A percentile compares a stretch with the other conserved stretches of the same genome.
These are phyloP conservation scores for Neodiprion fabricii DNA, from an alignment of 1,140 invertebrate genomes.

Conservation along the genomic window DNA sequence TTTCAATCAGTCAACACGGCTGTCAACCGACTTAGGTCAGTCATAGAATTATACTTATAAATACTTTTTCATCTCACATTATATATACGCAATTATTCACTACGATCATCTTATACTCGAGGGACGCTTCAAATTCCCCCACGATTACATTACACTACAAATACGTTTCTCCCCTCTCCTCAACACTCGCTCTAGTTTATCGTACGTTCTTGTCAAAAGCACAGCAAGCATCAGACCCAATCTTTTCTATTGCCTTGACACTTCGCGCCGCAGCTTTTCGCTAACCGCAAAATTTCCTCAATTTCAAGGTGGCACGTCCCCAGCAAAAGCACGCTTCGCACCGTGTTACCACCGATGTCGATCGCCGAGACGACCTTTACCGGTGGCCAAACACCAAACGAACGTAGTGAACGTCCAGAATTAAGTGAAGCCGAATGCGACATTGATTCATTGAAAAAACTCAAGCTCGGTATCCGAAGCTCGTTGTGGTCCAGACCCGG, in stretches of 20 bases:
- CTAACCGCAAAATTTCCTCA: neutral
- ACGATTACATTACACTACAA: no score
- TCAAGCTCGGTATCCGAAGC: constrained; percentile 73
- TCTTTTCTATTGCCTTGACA: no score
- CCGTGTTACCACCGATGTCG: constrained; percentile 67
- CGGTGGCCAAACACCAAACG: constrained; percentile 46
- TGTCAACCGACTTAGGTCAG: constrained; percentile 6
- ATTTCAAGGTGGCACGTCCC: constrained; percentile 65
- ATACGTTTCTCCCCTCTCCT: no score
- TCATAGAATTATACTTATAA: neutral
- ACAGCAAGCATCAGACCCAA: no score
- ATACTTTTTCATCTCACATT: neutral
- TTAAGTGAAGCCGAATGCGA: constrained; percentile 76
- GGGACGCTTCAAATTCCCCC: no score
- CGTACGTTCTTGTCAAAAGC: no score
- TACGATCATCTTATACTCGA: no score
- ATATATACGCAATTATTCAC: no score
- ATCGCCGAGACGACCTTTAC: constrained; percentile 68
- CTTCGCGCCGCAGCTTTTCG: no score
- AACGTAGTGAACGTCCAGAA: constrained; percentile 62
- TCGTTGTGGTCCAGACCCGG: constrained; percentile 76
- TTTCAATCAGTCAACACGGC: constrained; percentile 4
- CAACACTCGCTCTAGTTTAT: no score
- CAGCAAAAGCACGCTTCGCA: constrained; percentile 67
- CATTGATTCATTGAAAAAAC: constrained; percentile 77